Base-by-base conservation (phyloP, 2,113 vertebrate genomes). In the Lota lota region DNA sequence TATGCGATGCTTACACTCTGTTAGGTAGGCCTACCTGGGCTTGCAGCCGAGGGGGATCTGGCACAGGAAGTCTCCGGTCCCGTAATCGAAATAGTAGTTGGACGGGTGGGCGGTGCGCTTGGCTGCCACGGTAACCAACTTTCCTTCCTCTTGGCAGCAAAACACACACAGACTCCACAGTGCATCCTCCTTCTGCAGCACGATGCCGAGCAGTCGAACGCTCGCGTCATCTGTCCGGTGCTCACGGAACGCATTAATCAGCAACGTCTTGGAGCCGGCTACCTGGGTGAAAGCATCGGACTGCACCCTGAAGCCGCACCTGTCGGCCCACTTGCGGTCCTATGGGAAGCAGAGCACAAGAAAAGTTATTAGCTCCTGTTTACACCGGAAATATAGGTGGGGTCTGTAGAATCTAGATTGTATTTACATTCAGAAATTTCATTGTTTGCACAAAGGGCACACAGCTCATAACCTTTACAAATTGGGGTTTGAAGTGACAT, bases 41-140 rank as follows among this genome's bases (percentile, higher is more conserved):
- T 28, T 14, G 24, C 61, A 62, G 61, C 24, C 24, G 8, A 6
- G 3, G 18, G 61, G 61, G 10, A 40, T 19, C 61, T n/a, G 24
- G n/a, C 61, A 63, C 61, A 63, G 61, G 28, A 63, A 63, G 61
- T 63, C 61, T 4, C 61, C 61, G 1, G 61, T 63, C 24, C 61
- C 3, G 28, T 63, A 63, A 0, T 17, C 17, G 28, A 63, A 63
- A 17, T 11, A 63, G 61, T 63, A 63, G 61, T 63, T 18, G 16
- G 24, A 40, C 24, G 24, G 17, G 61, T 63, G 61, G 6, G 24
- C 1, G 24, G 16, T 63, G 10, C 24, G 61, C n/a, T 63, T 17
- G 33, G 61, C 28, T 11, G 16, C 17, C 28, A 40, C 28, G 61
- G 33, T 11, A 36, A 63, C 61, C 24, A 36, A 17, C 17, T n/a